Evolutionary conservation across 1,140 invertebrate genomes (phyloP), one percentile per base, ranked within the genome.

Genomic region (Venturia canescens): DNA sequence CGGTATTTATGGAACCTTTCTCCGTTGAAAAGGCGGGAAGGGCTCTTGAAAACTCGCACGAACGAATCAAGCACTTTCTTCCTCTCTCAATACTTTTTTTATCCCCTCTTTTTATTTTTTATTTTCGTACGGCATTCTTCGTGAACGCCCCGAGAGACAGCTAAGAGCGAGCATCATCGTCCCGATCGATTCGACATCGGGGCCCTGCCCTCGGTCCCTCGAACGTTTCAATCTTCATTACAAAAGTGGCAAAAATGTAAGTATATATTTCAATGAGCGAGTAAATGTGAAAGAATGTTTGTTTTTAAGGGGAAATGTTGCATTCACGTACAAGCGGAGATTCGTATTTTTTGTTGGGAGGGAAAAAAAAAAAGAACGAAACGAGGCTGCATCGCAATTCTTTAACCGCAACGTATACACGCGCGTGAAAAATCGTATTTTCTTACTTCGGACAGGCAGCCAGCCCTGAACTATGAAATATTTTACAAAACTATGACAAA

Each of bases 1-100:
- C 82, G 84, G 85, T 89, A 88, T 88, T 88, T 87, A 87, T 88
- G 86, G 86, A 89, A 89, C 88, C 86, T 83, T 83, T 82, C 83
- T 84, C 84, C 29, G 29, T 31, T 31, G 66, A 69, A 69, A 69
- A 69, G 13, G 27, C n/a, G 26, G 31, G 29, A 31, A 69, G 82
- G 84, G 67, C 82, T 83, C 82, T 66, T 81, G 83, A 53, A 77
- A 80, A 21, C 71, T 60, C 26, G 67, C 53, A 63, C 53, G 26
- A 76, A 63, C 50, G 34, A 44, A 48, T 78, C 77, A 63, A 38
- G 57, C 53, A 53, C 38, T 31, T 26, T 78, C 50, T 66, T 38
- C 16, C 26, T 78, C 72, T 44, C 63, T 50, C 67, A 6, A 3
- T 50, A 18, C 21, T 13, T 11, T 34, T 13, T 76, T 67, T 70